These are phyloP conservation scores for Sander vitreus DNA, from an alignment of 2,113 vertebrate genomes.

Conservation along the genomic window DNA sequence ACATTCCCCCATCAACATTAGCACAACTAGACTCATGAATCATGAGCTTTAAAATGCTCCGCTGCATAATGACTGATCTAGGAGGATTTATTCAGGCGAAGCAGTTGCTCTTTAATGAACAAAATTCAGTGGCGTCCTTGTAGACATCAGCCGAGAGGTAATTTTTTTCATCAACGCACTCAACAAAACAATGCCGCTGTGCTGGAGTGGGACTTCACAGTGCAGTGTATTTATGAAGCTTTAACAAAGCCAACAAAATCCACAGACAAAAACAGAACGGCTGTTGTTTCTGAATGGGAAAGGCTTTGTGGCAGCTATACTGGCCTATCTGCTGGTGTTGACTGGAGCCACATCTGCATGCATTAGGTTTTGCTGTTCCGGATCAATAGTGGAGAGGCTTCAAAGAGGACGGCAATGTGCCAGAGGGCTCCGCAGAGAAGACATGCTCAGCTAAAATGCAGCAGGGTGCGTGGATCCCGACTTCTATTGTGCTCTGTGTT, in stretches of 20 bases:
- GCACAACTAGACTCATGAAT: conserved; percentile 23
- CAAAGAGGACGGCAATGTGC: conserved; percentile 64
- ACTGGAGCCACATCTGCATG: conserved; percentile 64
- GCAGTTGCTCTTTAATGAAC: conserved; percentile 46
- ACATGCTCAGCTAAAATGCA: conserved; percentile 40
- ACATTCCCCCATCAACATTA: conserved; percentile 4
- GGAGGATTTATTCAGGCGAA: conserved; percentile 25
- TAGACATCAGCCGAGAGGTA: conserved; percentile 25
- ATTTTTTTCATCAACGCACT: conserved; percentile 12
- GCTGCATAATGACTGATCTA: conserved; percentile 6
- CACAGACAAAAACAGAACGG: conserved; percentile 28
- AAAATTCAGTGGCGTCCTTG: conserved; percentile 30
- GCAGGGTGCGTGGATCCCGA: conserved; percentile 28
- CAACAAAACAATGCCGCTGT: conserved; percentile 26
- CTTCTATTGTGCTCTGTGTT: conserved; percentile 62
- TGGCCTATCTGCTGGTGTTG: conserved; percentile 29
- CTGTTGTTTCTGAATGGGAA: conserved; percentile 30
- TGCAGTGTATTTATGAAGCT: conserved; percentile 38
- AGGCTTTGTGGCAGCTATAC: conserved; percentile 27
- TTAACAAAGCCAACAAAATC: conserved; percentile 55
- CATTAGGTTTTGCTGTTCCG: conserved; percentile 43
- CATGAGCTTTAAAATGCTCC: background rate
- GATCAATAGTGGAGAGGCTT: conserved; percentile 76
- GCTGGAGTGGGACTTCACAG: conserved; percentile 12
- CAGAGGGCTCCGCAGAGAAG: conserved; percentile 62